Conservation (phyloP, 2,797 vertebrate genomes). For the Myoxocephalus aenaeus region DNA sequence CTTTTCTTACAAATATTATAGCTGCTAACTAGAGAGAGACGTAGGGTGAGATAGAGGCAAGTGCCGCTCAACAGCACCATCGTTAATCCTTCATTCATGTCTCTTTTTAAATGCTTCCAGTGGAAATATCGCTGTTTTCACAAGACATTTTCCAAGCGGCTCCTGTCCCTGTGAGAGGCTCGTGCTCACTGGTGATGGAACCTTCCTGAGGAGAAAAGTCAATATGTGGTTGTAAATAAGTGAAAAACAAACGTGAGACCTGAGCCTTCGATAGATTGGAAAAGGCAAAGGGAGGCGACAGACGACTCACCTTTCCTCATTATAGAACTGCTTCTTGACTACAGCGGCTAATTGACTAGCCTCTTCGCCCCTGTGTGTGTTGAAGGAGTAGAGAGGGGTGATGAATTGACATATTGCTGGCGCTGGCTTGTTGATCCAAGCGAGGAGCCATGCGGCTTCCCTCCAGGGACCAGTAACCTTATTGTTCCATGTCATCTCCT, state of each 20-base stretch:
- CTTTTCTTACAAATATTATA: conserved; percentile 73
- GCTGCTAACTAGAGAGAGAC: conserved; percentile 73
- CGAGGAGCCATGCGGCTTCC: conserved; percentile 64
- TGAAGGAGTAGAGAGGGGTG: conserved; percentile 30
- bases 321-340: conserved; percentile 58
- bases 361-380: conserved; percentile 42
- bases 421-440: conserved; percentile 77
- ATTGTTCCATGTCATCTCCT: conserved; percentile 81
- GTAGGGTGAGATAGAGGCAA: conserved; percentile 50
- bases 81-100: conserved; percentile 67
- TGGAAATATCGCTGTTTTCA: conserved; percentile 78
- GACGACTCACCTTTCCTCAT: conserved; percentile 61
- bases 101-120: conserved; percentile 63
- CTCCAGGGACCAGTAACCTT: conserved; percentile 79
- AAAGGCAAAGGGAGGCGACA: conserved; percentile 37
- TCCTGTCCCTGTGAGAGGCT: conserved; percentile 59
- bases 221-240: conserved; percentile 78
- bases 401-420: conserved; percentile 79
- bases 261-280: conserved; percentile 52
- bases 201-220: conserved; percentile 71
- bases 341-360: conserved; percentile 67
- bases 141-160: conserved; percentile 67
- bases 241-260: conserved; percentile 74
- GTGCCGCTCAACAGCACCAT: conserved; percentile 47
- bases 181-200: conserved; percentile 61